Conservation (phyloP, 2,797 vertebrate genomes). For the Denticeps clupeoides region DNA sequence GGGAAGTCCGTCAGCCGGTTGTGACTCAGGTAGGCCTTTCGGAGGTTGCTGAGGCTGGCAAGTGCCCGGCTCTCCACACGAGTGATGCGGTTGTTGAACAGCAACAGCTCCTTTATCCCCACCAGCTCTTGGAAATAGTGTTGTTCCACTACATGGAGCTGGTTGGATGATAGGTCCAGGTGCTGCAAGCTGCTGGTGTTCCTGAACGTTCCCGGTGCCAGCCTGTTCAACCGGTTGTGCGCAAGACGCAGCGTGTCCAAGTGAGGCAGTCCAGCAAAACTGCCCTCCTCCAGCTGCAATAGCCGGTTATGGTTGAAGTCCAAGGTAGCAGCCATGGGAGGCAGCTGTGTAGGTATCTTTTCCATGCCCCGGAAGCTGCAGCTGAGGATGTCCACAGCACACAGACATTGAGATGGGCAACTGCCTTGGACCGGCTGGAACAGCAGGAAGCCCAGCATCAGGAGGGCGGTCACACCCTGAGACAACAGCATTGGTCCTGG, state of each 20-base stretch:
- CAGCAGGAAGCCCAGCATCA: conserved; percentile 44
- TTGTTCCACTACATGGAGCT: conserved; percentile 50
- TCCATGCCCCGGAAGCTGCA: conserved; percentile 60
- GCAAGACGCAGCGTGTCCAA: conserved; percentile 63
- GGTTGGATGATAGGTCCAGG: conserved; percentile 86
- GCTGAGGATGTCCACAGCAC: conserved; percentile 79
- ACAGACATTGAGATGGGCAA: conserved; percentile 64
- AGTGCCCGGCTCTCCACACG: conserved; percentile 66
- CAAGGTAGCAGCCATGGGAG: conserved; percentile 51
- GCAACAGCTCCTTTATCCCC: conserved; percentile 70
- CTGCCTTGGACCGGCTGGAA: conserved; percentile 14
- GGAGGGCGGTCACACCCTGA: conserved; percentile 31
- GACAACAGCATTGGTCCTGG: neutral
- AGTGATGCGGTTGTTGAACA: conserved; percentile 75
- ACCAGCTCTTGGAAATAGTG: conserved; percentile 68
- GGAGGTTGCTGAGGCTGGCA: conserved; percentile 52
- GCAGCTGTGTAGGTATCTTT: conserved; percentile 51
- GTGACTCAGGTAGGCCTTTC: conserved; percentile 76
- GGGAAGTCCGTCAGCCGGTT: conserved; percentile 79
- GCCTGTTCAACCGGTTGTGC: conserved; percentile 62
- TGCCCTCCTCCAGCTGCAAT: conserved; percentile 42
- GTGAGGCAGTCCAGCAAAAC: conserved; percentile 60
- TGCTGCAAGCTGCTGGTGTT: conserved; percentile 65
- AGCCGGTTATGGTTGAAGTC: conserved; percentile 83
- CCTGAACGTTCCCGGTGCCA: conserved; percentile 57